These are phyloP conservation scores for Microtus oregoni DNA, from an alignment of 2,113 vertebrate species.

Conservation along the genomic window DNA sequence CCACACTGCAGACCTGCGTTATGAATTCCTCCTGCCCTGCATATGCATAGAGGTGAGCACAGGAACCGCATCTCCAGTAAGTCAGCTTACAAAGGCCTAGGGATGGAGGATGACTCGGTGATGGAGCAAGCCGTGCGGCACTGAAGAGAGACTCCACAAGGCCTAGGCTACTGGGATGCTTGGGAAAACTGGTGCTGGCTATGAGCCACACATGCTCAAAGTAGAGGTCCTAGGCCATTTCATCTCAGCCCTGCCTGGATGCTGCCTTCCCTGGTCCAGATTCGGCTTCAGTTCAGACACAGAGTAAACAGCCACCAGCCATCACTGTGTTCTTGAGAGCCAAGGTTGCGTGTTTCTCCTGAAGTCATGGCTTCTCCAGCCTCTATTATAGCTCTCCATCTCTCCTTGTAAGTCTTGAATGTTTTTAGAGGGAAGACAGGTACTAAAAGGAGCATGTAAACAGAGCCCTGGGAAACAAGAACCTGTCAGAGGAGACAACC, in stretches of 20 bases:
- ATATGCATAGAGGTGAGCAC: conserved; percentile 87
- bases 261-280: neutral
- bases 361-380: neutral
- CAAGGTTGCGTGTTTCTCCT: neutral
- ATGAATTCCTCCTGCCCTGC: conserved; percentile 88
- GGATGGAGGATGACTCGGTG: neutral
- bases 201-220: neutral
- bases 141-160: neutral
- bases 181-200: neutral
- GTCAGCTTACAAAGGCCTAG: neutral
- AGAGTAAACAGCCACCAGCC: neutral
- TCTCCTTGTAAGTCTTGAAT: neutral
- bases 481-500: neutral
- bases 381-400: neutral
- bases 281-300: neutral
- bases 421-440: neutral
- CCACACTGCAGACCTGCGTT: conserved; percentile 68
- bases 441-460: neutral
- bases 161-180: neutral
- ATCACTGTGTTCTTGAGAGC: neutral
- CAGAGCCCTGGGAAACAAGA: neutral
- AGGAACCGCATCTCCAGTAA: neutral
- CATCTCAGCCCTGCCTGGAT: neutral
- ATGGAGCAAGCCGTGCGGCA: neutral
- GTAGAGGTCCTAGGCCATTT: neutral